These are phyloP conservation scores for Scartelaos histophorus DNA, from an alignment of 2,113 vertebrate species.

Conservation along the genomic window DNA sequence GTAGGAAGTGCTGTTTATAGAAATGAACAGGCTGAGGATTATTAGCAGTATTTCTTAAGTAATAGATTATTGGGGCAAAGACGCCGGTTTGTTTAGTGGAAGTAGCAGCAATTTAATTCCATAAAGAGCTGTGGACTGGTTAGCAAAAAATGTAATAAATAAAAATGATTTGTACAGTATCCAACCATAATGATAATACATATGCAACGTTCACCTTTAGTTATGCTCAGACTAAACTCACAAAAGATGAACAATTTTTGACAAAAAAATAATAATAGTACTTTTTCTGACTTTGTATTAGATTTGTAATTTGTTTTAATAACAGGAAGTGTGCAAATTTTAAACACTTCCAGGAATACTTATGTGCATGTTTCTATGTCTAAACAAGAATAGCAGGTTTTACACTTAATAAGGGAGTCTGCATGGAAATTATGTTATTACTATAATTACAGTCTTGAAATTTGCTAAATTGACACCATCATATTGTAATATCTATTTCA, in stretches of 20 bases:
- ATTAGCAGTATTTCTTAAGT: slow-evolving; percentile 29
- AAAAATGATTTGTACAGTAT: not conserved
- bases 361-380: too few species aligned
- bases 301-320: too few species aligned
- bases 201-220: too few species aligned
- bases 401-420: not conserved
- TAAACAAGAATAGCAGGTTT: not conserved
- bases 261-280: too few species aligned
- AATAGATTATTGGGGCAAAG: slow-evolving; percentile 7
- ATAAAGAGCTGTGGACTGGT: not conserved
- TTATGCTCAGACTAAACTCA: too few species aligned
- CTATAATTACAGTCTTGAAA: not conserved
- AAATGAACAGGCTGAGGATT: slow-evolving; percentile 9
- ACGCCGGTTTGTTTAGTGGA: not conserved
- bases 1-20: slow-evolving; percentile 5
- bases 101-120: not conserved
- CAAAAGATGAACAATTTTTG: too few species aligned
- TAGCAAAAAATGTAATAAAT: not conserved
- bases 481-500: not conserved
- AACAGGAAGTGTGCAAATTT: too few species aligned
- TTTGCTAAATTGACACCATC: too few species aligned
- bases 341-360: too few species aligned
- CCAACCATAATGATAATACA: too few species aligned
- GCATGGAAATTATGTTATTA: not conserved
- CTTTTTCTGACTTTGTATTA: too few species aligned